phyloP scores from a whole-genome alignment of 2,888 invertebrate species.

The Fragum fragum region DNA sequence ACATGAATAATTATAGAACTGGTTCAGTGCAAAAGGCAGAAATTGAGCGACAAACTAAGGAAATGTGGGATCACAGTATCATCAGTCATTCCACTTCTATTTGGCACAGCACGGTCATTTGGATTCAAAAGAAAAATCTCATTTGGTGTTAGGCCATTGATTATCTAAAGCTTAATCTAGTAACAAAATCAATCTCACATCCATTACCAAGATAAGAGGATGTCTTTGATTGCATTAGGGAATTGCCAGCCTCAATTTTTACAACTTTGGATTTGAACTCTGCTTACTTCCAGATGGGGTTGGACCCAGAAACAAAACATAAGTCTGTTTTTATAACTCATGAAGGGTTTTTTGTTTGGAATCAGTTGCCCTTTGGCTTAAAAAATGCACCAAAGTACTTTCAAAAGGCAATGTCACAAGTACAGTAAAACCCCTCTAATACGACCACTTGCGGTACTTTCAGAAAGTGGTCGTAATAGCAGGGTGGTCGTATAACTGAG shows the following conservation, averaged over 20 bases:
- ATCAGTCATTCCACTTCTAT: conserved; percentile 52
- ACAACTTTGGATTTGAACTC: conserved; percentile 55
- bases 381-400: conserved; percentile 64
- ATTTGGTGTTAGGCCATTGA: conserved; percentile 63
- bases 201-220: conserved; percentile 63
- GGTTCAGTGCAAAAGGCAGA: conserved; percentile 45
- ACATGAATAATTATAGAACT: conserved; percentile 43
- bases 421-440: no score
- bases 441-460: no score
- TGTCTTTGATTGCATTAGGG: conserved; percentile 57
- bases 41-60: conserved; percentile 48
- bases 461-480: no score
- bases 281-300: conserved; percentile 56
- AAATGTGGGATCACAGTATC: conserved; percentile 48
- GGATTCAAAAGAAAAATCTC: conserved; percentile 56
- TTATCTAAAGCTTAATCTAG: conserved; percentile 60
- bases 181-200: conserved; percentile 64
- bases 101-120: conserved; percentile 60
- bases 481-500: no score
- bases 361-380: conserved; percentile 57
- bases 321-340: conserved; percentile 70
- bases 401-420: conserved; percentile 60
- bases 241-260: conserved; percentile 52
- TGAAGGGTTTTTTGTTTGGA: conserved; percentile 55
- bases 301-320: conserved; percentile 62